Base-by-base conservation (phyloP, 2,113 vertebrate species). In the Eulemur rufifrons region DNA sequence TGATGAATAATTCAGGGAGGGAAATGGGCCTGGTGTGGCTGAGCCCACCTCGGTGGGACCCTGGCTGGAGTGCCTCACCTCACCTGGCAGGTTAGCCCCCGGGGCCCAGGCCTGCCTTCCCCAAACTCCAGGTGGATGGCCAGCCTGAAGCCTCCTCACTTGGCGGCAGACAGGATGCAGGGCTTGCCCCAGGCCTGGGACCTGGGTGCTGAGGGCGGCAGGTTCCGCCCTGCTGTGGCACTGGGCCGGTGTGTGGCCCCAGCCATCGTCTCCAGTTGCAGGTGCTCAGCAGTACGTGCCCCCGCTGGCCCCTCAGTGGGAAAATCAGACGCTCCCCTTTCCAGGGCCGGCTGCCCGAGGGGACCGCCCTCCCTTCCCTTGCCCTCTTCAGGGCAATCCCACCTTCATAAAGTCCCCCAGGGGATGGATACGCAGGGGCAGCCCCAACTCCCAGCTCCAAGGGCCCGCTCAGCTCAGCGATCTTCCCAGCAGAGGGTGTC, bases 1-100 rank as follows among this genome's bases (percentile, higher is more conserved):
- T 98, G 98, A 99, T 99, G 98, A 99, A 99, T 99, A 99, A 99
- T 99, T 99, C 98, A 99, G 98, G 93, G 98, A 94, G 97, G 96
- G 97, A 98, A 98, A 98, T 97, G 95, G 98, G 97, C 89, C 87
- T 95, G 94, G 95, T 73, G 96, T 42, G 83, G 66, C 84, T 42
- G 92, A 80, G 94, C 25, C 78, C 6, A 29, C 89, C 76, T 89
- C 39, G 4, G 83, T 34, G 73, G 77, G 84, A 76, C 82, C 37
- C 4, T 0, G 52, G 64, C 29, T 15, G 50, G 13, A 61, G 34
- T 13, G 23, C 52, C 34, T 45, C 25, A 32, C 39, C 42, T 61
- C 39, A 2, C 45, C 0, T 2, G 27, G 54, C 85, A 61, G 45
- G 81, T 61, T 54, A 77, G 39, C 25, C 6, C 6, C 18, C 3